These are phyloP conservation scores for Acanthopagrus latus DNA, from an alignment of 2,797 vertebrate genomes.

Conservation along the genomic window DNA sequence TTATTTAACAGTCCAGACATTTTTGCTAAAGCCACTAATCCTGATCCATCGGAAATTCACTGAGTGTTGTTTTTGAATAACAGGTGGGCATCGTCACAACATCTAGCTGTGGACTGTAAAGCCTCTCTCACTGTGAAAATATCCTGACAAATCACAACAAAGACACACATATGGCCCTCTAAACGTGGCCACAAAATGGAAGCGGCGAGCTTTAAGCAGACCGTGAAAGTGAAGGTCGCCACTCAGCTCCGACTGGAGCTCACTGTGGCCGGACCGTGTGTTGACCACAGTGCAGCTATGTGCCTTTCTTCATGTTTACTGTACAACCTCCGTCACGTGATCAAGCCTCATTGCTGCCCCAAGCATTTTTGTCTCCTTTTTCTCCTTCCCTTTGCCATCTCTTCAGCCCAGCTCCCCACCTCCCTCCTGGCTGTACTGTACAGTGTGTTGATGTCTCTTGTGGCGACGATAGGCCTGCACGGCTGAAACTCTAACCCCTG, in stretches of 20 bases:
- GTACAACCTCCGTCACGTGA: slow-evolving; percentile 81
- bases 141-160: slow-evolving; percentile 78
- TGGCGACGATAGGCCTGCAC: slow-evolving; percentile 79
- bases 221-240: slow-evolving; percentile 79
- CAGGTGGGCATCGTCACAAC: slow-evolving; percentile 82
- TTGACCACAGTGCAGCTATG: slow-evolving; percentile 82
- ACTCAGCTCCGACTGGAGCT: slow-evolving; percentile 59
- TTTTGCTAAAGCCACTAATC: slow-evolving; percentile 27
- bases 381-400: slow-evolving; percentile 61
- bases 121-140: slow-evolving; percentile 62
- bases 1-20: slow-evolving; percentile 18
- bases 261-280: slow-evolving; percentile 53
- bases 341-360: slow-evolving; percentile 75
- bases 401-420: slow-evolving; percentile 57
- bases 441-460: slow-evolving; percentile 84
- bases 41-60: slow-evolving; percentile 43
- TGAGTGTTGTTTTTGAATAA: slow-evolving; percentile 74
- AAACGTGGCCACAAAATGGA: slow-evolving; percentile 85
- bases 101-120: slow-evolving; percentile 49
- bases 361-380: slow-evolving; percentile 80
- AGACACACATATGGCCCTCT: slow-evolving; percentile 81
- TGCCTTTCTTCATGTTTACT: slow-evolving; percentile 83
- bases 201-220: slow-evolving; percentile 73
- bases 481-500: slow-evolving; percentile 87
- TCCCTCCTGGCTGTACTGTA: slow-evolving; percentile 75